phyloP scores from a whole-genome alignment of 2,113 vertebrate species.

The Semnornis frantzii region DNA sequence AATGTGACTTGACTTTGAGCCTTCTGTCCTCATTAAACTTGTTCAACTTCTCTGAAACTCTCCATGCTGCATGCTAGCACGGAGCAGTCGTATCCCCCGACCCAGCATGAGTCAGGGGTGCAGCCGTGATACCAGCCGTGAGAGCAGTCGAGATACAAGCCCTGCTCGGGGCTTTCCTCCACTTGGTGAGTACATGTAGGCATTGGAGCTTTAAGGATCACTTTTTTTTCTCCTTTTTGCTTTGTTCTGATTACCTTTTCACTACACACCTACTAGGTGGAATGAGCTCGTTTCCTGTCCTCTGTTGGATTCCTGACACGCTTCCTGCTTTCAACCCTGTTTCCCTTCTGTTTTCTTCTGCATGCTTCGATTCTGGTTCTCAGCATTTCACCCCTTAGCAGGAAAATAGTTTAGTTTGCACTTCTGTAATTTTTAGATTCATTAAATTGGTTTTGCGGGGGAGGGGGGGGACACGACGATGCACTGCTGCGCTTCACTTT shows the following conservation, averaged over 20 bases:
- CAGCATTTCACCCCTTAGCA: constrained; percentile 32
- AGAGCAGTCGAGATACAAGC: constrained; percentile 99
- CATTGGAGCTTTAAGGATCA: constrained; percentile 68
- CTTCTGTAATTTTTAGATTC: neutral
- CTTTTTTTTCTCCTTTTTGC: constrained; percentile 17
- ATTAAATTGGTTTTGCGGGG: neutral
- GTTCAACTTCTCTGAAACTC: constrained; percentile 94
- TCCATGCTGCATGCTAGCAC: constrained; percentile 96
- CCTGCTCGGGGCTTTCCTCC: constrained; percentile 96
- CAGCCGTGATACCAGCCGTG: constrained; percentile 99
- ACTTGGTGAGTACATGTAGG: constrained; percentile 93
- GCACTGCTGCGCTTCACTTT: neutral
- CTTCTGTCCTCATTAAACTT: constrained; percentile 93
- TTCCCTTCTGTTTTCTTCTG: constrained; percentile 62
- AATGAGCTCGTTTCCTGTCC: constrained; percentile 68
- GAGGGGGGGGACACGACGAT: neutral
- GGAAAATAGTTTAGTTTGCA: constrained; percentile 10
- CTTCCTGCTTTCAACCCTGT: constrained; percentile 37
- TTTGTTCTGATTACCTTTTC: constrained; percentile 55
- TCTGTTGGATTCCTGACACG: constrained; percentile 27
- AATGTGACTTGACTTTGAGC: constrained; percentile 81
- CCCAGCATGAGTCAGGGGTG: constrained; percentile 99
- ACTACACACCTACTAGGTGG: constrained; percentile 51
- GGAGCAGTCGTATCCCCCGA: constrained; percentile 98
- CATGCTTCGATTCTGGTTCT: constrained; percentile 74